A percentile compares a stretch with the other conserved stretches of the same genome.
Conservation (phyloP, 2,888 invertebrate genomes). For the Pemphredon lugubris region DNA sequence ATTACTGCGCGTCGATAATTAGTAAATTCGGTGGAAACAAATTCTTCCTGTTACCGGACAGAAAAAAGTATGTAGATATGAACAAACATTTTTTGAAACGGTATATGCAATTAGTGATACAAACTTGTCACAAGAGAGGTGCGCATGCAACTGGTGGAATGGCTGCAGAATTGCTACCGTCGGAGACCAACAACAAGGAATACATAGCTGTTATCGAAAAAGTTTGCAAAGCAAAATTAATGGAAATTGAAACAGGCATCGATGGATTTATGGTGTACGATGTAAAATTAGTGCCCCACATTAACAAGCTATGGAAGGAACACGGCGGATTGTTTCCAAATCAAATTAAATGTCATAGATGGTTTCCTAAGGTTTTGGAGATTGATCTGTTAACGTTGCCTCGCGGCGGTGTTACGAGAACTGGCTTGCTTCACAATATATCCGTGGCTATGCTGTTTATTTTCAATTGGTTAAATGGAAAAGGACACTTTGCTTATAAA, state of each 20-base stretch:
- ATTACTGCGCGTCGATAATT: slow-evolving; percentile 87
- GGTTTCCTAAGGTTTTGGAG: slow-evolving; percentile 79
- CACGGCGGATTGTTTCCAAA: slow-evolving; percentile 81
- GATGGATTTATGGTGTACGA: slow-evolving; percentile 89
- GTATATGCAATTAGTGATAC: slow-evolving; percentile 85
- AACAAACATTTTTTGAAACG: slow-evolving; percentile 85
- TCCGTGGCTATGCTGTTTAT: slow-evolving; percentile 86
- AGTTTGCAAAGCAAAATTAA: slow-evolving; percentile 82
- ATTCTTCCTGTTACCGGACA: slow-evolving; percentile 86
- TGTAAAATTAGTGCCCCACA: slow-evolving; percentile 83
- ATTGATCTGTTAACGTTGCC: slow-evolving; percentile 84
- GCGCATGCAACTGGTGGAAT: slow-evolving; percentile 87
- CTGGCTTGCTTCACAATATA: slow-evolving; percentile 85
- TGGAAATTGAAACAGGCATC: slow-evolving; percentile 84
- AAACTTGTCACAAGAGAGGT: slow-evolving; percentile 84
- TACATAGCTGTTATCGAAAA: slow-evolving; percentile 80
- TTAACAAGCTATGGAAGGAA: slow-evolving; percentile 84
- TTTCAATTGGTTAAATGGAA: slow-evolving; percentile 86
- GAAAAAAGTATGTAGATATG: slow-evolving; percentile 87
- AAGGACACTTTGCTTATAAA: slow-evolving; percentile 86
- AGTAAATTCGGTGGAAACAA: slow-evolving; percentile 84
- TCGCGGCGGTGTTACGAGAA: slow-evolving; percentile 85
- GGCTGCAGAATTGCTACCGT: slow-evolving; percentile 84
- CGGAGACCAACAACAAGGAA: slow-evolving; percentile 73
- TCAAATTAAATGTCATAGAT: slow-evolving; percentile 82